These are phyloP conservation scores for Pandemis corylana DNA, from an alignment of 2,888 invertebrate species.

Conservation along the genomic window DNA sequence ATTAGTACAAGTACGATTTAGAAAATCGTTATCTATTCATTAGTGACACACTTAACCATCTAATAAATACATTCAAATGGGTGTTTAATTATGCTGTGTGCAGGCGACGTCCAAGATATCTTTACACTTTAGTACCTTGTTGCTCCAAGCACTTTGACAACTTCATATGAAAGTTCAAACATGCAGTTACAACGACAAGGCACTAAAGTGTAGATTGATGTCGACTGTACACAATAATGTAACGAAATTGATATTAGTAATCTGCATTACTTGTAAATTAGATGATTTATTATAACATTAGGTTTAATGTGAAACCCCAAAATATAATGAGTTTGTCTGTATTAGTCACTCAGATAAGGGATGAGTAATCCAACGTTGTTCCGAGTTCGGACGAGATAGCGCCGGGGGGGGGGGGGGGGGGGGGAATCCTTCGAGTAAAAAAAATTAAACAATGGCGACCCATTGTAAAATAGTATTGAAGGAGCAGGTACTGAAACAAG, in stretches of 20 bases:
- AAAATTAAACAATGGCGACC: neutral
- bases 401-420: neutral
- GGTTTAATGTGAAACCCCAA: neutral
- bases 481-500: conserved; percentile 7
- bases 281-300: neutral
- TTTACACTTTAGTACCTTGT: too few species aligned
- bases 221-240: neutral
- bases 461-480: neutral
- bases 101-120: neutral
- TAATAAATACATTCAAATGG: neutral
- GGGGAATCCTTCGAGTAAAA: neutral
- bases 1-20: too few species aligned
- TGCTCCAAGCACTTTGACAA: too few species aligned
- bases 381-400: neutral
- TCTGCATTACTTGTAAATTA: neutral
- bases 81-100: neutral
- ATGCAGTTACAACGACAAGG: too few species aligned
- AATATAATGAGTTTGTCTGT: neutral
- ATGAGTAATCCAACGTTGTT: neutral
- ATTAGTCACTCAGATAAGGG: neutral
- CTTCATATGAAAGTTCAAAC: too few species aligned
- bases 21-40: neutral
- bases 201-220: neutral
- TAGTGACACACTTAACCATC: neutral
- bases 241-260: neutral